Percentiles rank a stretch among this genome's conserved stretches.
These are phyloP conservation scores for Unio delphinus DNA, from an alignment of 2,888 invertebrate species.

Conservation along the genomic window DNA sequence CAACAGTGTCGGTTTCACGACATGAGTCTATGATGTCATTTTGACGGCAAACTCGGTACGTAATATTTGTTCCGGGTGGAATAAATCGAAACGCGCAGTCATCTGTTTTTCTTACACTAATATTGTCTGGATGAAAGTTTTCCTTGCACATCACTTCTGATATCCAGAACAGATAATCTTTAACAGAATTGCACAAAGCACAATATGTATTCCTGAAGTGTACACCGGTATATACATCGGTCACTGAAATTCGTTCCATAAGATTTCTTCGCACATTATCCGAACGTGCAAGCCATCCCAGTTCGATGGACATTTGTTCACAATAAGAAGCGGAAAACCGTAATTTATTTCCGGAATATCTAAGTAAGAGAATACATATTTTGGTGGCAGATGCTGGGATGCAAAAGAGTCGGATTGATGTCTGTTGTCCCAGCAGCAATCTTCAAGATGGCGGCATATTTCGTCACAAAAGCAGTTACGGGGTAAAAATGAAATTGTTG, in stretches of 20 bases:
- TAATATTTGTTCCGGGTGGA: conserved; percentile 4
- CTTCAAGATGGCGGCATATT: too few species aligned
- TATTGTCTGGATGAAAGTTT: neutral
- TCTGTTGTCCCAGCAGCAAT: too few species aligned
- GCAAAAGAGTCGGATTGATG: too few species aligned
- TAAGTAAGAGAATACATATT: conserved; percentile 20
- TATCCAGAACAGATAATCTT: conserved; percentile 18
- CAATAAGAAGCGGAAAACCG: conserved; percentile 27
- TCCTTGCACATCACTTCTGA: conserved; percentile 13
- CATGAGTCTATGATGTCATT: conserved; percentile 5
- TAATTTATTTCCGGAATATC: conserved; percentile 14
- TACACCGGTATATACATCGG: conserved; percentile 19
- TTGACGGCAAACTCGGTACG: conserved; percentile 8
- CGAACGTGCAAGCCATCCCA: conserved; percentile 14
- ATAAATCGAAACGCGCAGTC: conserved; percentile 5
- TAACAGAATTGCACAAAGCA: conserved; percentile 29
- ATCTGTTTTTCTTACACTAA: neutral
- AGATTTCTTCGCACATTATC: conserved; percentile 1
- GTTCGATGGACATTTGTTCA: conserved; percentile 33
- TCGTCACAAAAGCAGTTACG: too few species aligned
- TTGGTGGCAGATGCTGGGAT: neutral
- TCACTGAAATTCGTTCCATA: conserved; percentile 37
- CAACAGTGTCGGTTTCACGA: neutral
- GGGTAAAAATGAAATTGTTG: too few species aligned
- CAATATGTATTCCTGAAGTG: conserved; percentile 46